These are phyloP conservation scores for Resseliella maxima DNA, from an alignment of 2,888 invertebrate species.

Conservation along the genomic window DNA sequence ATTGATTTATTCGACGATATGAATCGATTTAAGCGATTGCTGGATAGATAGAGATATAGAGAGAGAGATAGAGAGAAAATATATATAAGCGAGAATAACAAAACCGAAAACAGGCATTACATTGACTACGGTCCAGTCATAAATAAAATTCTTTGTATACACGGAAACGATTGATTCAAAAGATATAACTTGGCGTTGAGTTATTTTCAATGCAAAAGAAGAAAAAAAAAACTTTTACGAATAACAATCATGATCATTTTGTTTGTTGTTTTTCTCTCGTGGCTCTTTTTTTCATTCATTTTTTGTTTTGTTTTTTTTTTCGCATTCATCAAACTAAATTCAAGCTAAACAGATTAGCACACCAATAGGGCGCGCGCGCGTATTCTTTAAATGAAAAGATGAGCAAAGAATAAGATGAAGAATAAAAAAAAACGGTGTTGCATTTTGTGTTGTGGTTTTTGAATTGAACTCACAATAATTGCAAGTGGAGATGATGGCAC, in stretches of 20 bases:
- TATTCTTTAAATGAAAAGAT: no score
- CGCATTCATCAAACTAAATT: no score
- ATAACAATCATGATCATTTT: neutral
- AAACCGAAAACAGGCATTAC: neutral
- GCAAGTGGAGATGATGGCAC: constrained; percentile 28
- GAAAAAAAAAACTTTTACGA: neutral
- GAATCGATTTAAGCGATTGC: neutral
- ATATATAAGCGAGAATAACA: neutral
- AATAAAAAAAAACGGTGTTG: neutral
- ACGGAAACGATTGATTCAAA: constrained; percentile 5
- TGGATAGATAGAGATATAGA: neutral
- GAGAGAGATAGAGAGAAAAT: neutral
- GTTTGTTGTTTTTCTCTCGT: no score
- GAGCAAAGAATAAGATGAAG: neutral
- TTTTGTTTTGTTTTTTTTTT: no score
- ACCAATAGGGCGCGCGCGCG: no score
- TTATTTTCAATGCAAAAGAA: neutral
- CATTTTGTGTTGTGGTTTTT: neutral
- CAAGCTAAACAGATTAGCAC: no score
- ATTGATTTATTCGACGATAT: constrained; percentile 18
- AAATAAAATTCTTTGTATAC: constrained; percentile 25
- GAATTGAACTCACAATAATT: neutral
- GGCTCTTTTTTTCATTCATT: no score
- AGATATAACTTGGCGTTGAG: neutral
- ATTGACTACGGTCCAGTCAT: neutral